Percentiles rank a stretch among this genome's conserved stretches.
phyloP scores from a whole-genome alignment of 30 jellyfish, hydroid and myxozoan species.

The Hydractinia echinata region DNA sequence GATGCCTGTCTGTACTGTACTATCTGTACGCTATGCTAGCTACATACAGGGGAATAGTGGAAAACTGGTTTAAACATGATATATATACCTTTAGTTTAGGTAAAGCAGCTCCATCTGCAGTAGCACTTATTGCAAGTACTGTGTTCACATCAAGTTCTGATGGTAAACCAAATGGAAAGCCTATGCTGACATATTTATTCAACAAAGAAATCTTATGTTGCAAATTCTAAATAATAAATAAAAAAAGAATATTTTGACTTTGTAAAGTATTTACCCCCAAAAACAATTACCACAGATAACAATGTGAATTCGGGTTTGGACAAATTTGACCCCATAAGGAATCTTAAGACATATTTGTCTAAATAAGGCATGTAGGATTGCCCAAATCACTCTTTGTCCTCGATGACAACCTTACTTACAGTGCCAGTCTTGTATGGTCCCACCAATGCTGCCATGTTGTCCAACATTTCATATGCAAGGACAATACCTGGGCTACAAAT shows the following conservation, averaged over 20 bases:
- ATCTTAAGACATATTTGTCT: too few relatives aligned
- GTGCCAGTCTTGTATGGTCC: constrained; percentile 17
- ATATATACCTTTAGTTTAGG: constrained; percentile 57
- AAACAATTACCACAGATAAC: too few relatives aligned
- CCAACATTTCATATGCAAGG: constrained; percentile 47
- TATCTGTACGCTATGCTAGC: too few relatives aligned
- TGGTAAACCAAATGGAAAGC: constrained; percentile 93
- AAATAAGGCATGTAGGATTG: too few relatives aligned
- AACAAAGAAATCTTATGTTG: constrained; percentile 20
- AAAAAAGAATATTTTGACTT: background rate
- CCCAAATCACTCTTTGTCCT: too few relatives aligned
- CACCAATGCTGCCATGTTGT: constrained; percentile 44
- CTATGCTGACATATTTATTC: constrained; percentile 57
- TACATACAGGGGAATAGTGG: too few relatives aligned
- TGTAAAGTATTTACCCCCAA: too few relatives aligned
- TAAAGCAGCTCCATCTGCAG: constrained; percentile 30
- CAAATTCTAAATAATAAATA: background rate
- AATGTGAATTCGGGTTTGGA: too few relatives aligned
- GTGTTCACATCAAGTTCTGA: constrained; percentile 68
- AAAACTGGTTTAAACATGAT: too few relatives aligned
- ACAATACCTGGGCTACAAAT: constrained; percentile 53
- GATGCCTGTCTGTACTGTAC: too few relatives aligned
- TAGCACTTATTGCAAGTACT: constrained; percentile 51
- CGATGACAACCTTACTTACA: background rate
- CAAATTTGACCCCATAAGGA: too few relatives aligned